These are phyloP conservation scores for Chrysemys picta DNA, from an alignment of 2,113 vertebrate species.

Conservation along the genomic window DNA sequence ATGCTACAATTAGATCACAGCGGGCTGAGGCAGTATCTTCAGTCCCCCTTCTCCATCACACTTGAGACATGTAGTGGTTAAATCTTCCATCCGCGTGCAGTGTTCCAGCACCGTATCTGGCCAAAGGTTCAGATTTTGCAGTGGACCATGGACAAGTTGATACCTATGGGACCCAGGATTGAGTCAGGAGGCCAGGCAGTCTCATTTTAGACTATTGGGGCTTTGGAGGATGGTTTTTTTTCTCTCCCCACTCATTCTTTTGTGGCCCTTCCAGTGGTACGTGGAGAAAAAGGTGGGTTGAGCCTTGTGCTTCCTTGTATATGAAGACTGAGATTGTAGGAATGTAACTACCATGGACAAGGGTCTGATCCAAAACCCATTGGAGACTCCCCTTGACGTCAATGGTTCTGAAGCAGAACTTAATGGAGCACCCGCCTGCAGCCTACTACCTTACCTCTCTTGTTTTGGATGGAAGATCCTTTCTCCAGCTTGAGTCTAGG, in stretches of 20 bases:
- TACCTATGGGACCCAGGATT: background rate
- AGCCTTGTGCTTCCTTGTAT: background rate
- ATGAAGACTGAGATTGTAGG: background rate
- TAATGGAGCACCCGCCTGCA: background rate
- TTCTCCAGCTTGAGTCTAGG: background rate
- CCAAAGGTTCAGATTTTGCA: background rate
- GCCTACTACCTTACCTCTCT: background rate
- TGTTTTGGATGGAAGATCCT: background rate
- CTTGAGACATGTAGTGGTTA: background rate
- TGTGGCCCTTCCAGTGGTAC: background rate
- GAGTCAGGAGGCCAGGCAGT: background rate
- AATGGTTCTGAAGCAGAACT: background rate
- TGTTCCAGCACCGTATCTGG: background rate
- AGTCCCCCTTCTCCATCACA: background rate
- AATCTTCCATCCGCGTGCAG: accelerated
- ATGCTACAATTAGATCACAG: background rate
- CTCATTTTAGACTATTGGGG: background rate
- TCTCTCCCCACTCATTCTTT: background rate
- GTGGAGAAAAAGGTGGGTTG: background rate
- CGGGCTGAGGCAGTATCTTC: background rate
- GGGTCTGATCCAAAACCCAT: background rate
- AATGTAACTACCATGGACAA: background rate
- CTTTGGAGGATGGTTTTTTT: background rate
- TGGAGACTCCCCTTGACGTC: background rate
- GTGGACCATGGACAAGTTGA: background rate